phyloP scores from a whole-genome alignment of 2,888 invertebrate genomes.

The Zootermopsis nevadensis region DNA sequence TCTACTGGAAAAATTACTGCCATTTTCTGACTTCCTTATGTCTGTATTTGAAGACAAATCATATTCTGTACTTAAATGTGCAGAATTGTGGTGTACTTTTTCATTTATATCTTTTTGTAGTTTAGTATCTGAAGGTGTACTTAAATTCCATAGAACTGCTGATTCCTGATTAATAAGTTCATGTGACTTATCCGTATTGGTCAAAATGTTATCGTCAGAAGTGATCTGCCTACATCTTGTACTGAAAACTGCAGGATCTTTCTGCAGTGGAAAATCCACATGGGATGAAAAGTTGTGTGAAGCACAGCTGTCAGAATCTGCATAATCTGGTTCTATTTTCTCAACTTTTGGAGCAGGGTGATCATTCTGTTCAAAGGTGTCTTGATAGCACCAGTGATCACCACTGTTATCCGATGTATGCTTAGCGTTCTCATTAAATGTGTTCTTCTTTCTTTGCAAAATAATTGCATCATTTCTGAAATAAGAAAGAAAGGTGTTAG shows the following conservation, averaged over 20 bases:
- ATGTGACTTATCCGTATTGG: too few relatives aligned
- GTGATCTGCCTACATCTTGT: background rate
- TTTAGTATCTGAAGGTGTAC: background rate
- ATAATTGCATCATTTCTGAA: slow-evolving; percentile 38
- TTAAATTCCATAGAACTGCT: background rate
- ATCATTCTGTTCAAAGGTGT: too few relatives aligned
- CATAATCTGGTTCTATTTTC: too few relatives aligned
- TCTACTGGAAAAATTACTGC: background rate
- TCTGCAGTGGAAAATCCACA: background rate
- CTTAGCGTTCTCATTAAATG: background rate
- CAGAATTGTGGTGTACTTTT: background rate
- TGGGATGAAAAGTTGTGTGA: background rate
- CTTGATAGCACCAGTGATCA: too few relatives aligned
- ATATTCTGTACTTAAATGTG: background rate
- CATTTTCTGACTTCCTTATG: background rate
- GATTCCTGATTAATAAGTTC: background rate
- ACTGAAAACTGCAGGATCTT: slow-evolving; percentile 5
- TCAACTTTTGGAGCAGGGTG: too few relatives aligned
- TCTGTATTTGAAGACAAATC: background rate
- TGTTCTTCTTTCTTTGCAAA: slow-evolving; percentile 20
- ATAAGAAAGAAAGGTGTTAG: background rate
- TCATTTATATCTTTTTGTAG: background rate
- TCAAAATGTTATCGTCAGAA: too few relatives aligned
- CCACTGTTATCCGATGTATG: too few relatives aligned
- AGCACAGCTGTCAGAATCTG: background rate